Conservation (phyloP, 2,888 invertebrate species). For the Idaea straminata region DNA sequence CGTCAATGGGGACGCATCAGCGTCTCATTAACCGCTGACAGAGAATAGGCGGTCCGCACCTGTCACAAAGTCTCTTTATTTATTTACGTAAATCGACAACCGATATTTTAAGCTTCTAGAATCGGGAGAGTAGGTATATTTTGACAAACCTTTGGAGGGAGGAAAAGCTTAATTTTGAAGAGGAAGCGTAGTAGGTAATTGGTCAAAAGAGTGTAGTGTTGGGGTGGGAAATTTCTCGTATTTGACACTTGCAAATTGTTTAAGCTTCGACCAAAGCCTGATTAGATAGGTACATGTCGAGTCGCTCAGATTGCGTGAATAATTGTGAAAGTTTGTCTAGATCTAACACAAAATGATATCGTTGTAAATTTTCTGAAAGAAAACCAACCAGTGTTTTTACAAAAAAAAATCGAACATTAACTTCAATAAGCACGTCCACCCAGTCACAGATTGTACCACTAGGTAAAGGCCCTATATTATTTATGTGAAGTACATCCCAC, state of each 20-base stretch:
- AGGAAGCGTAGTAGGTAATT: not conserved
- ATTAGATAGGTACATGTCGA: too few relatives aligned
- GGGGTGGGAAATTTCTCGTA: not conserved
- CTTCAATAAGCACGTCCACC: constrained; percentile 29
- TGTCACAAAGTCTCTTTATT: constrained; percentile 48
- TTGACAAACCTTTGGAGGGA: not conserved
- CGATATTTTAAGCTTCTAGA: constrained; percentile 13
- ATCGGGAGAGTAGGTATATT: not conserved
- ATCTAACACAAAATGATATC: too few relatives aligned
- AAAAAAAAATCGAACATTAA: constrained; percentile 24
- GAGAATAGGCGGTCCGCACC: constrained; percentile 66
- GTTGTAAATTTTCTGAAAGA: not conserved
- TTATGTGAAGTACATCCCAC: constrained; percentile 64
- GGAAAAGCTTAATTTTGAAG: not conserved
- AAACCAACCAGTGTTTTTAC: not conserved
- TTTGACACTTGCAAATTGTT: too few relatives aligned
- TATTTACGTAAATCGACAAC: constrained; percentile 59
- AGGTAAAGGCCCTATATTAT: constrained; percentile 56
- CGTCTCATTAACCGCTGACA: constrained; percentile 71
- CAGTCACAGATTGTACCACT: constrained; percentile 58
- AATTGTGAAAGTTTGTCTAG: too few relatives aligned
- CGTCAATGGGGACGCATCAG: constrained; percentile 46
- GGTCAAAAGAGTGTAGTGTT: not conserved
- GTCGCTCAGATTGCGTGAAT: too few relatives aligned
- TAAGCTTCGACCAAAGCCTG: too few relatives aligned